Base-by-base conservation (phyloP, 2,888 invertebrate genomes). In the Drosophila demipolita region DNA sequence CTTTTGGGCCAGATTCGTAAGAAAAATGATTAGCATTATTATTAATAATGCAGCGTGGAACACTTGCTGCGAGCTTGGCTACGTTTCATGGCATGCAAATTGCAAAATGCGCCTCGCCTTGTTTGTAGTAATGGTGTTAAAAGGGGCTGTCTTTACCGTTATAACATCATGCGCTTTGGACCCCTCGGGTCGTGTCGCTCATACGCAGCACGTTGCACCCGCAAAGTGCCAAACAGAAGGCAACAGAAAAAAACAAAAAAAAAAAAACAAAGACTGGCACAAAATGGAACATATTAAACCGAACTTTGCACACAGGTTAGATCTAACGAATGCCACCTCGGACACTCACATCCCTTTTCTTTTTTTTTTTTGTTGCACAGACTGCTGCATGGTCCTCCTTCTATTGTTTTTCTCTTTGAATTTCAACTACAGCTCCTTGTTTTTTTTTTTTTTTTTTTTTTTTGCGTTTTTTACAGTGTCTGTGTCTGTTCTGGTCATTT, bases 141-240 rank as follows among this genome's bases (percentile, higher is more conserved):
- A 64, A 78, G 73, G 54, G 73, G 53, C 71, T 67, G 75, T 57
- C 71, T 66, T 33, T 42, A 33, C 15, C 53, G 40, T 71, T 55
- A 55, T 50, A 38, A 23, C 52, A 36, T 15, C 12, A 38, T 23
- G 26, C 17, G 35, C 33, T 26, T 55, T 48, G 32, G 23, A 40
- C 35, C 49, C 55, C 48, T 36, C 50, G 55, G 58, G 59, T 48
- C 71, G 62, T 66, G 68, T 74, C 65, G 83, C 86, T 77, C 88
- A 83, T 81, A 83, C 87, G 88, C 86, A 79, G 66, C 29, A 29
- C 64, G 88, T 75, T 83, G 86, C 74, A 74, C 80, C 66, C 50
- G 54, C 64, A 75, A 66, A 71, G 65, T 65, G 65, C 78, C 73
- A 54, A 78, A 78, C 61, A 75, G 70, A 54, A 45, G 78, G 55